Conservation (phyloP, 2,888 invertebrate genomes). For the Timema cristinae region DNA sequence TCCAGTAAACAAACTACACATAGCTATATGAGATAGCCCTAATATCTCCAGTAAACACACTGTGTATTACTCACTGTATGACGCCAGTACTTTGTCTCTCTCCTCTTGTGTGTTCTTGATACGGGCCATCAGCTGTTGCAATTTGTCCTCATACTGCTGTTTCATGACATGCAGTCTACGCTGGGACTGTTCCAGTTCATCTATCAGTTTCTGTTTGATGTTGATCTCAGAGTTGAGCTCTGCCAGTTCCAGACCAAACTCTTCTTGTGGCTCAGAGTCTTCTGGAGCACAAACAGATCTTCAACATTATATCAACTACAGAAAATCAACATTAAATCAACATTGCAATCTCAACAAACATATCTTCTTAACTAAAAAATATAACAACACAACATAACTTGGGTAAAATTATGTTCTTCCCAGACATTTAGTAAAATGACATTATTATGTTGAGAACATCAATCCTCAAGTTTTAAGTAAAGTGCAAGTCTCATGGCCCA, state of each 20-base stretch:
- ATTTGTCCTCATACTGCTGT: slow-evolving; percentile 88
- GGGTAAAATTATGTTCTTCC: too few relatives aligned
- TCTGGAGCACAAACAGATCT: neutral
- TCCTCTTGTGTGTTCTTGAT: slow-evolving; percentile 88
- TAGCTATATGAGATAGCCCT: too few relatives aligned
- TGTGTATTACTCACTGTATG: slow-evolving; percentile 42
- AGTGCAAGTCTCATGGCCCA: too few relatives aligned
- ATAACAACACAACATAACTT: too few relatives aligned
- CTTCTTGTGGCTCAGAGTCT: slow-evolving; percentile 18
- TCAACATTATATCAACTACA: neutral
- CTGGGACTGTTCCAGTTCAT: slow-evolving; percentile 88
- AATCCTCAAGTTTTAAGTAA: too few relatives aligned
- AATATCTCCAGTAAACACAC: neutral
- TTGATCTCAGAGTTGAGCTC: slow-evolving; percentile 90
- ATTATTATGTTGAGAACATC: too few relatives aligned
- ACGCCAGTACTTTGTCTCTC: slow-evolving; percentile 79
- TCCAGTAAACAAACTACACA: too few relatives aligned
- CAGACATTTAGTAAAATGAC: too few relatives aligned
- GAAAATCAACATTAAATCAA: neutral
- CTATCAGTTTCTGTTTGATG: slow-evolving; percentile 90
- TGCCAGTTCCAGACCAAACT: slow-evolving; percentile 74
- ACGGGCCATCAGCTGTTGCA: slow-evolving; percentile 74
- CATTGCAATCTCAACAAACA: too few relatives aligned
- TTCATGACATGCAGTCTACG: slow-evolving; percentile 78
- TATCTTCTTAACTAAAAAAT: too few relatives aligned